A percentile compares a stretch with the other conserved stretches of the same genome.
Conservation (phyloP, 2,113 vertebrate genomes). For the Sturnira hondurensis region DNA sequence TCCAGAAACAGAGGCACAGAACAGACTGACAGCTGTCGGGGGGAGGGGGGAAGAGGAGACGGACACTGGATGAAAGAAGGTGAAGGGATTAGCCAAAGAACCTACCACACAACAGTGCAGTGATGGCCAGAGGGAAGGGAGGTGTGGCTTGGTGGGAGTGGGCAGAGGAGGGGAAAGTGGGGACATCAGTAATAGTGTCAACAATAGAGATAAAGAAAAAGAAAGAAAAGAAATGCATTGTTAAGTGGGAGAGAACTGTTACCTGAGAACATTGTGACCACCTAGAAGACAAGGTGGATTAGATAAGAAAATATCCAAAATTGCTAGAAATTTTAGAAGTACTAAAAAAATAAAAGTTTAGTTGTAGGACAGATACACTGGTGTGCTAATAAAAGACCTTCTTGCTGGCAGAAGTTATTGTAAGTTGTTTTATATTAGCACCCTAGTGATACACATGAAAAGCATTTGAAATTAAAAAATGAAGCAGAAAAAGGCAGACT, state of each 20-base stretch:
- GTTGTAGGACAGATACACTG: background rate
- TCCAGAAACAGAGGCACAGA: too few species aligned
- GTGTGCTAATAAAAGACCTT: background rate
- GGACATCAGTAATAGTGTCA: too few species aligned
- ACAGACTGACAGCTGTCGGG: too few species aligned
- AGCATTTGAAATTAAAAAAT: background rate
- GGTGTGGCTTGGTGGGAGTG: too few species aligned
- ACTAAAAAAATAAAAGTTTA: conserved; percentile 4
- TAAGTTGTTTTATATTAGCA: background rate
- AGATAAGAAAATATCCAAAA: background rate
- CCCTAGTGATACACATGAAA: background rate
- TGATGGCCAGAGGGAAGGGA: too few species aligned
- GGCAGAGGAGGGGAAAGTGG: too few species aligned
- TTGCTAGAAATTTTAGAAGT: background rate
- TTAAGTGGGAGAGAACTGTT: background rate
- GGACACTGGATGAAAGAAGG: too few species aligned
- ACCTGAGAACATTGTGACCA: background rate
- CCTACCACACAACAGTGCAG: too few species aligned
- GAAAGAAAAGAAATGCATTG: background rate
- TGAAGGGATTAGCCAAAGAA: too few species aligned
- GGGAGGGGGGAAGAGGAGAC: too few species aligned
- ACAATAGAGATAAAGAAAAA: too few species aligned
- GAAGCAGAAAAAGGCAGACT: background rate
- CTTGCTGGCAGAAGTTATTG: background rate
- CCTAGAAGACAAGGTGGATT: background rate